Evolutionary conservation across 2,113 vertebrate genomes (phyloP), one percentile per base, ranked within the genome.

Genomic region (Maccullochella peelii): DNA sequence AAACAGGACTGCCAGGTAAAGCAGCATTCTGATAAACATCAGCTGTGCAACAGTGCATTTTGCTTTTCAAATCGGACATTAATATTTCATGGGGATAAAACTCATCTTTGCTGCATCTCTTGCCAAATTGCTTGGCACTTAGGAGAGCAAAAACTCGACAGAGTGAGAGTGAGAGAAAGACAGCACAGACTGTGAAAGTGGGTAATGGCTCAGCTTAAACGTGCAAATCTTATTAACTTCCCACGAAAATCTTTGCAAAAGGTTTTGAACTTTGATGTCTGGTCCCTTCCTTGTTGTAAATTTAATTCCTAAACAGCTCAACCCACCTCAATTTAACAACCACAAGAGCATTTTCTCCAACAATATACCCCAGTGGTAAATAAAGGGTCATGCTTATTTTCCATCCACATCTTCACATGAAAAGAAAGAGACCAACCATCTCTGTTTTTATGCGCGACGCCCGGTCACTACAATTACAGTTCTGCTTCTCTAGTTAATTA

Each of bases 401-500:
- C 20, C 49, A 66, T 18, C 40, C 18, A 12, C 36, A 49, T 73
- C 38, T 74, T n/a, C 38, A 62, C 47, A 73, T 65, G 15, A 63
- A 66, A 1, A 47, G 33, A 2, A 54, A 54, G 27, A 4, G 72
- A 67, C 25, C 27, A 57, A 9, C 27, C 0, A 23, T 33, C 47
- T 79, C 30, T 15, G 40, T 33, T 55, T 70, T 54, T 58, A 33
- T 70, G 42, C 0, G n/a, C 38, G 16, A 9, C 14, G 71, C 42
- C 33, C 20, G 57, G 61, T 77, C 78, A 62, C 82, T 78, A 52
- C 68, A 80, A 75, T 90, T 79, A 84, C 57, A 86, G 68, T 20
- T 16, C 72, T 50, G 81, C 87, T 82, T 80, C 85, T 88, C 85
- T 21, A 73, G 78, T 85, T 90, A 86, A 90, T 89, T 88, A 84